phyloP scores from a whole-genome alignment of 1,140 invertebrate species.

The Calycopis cecrops region DNA sequence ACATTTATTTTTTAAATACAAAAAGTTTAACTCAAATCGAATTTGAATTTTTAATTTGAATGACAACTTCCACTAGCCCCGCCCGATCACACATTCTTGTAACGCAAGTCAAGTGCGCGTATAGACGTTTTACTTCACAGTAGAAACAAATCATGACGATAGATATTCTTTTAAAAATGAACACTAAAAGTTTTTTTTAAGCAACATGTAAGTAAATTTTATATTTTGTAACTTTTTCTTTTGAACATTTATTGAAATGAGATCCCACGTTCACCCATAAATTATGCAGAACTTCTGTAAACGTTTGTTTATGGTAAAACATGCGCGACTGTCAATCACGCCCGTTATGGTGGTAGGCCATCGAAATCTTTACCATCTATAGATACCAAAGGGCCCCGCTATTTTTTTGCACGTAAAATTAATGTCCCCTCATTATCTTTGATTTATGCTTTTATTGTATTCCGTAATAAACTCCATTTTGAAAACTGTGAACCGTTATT shows the following conservation, averaged over 20 bases:
- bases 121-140: no score
- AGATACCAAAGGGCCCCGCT: slow-evolving; percentile 31
- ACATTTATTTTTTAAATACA: no score
- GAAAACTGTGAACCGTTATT: slow-evolving; percentile 11
- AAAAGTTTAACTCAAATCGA: no score
- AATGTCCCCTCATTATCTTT: slow-evolving; percentile 28
- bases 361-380: slow-evolving; percentile 54
- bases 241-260: slow-evolving; percentile 4
- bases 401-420: slow-evolving; percentile 33
- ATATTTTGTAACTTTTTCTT: slow-evolving; percentile 2
- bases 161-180: no score
- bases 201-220: slow-evolving; percentile 1
- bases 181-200: no score
- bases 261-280: slow-evolving; percentile 33
- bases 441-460: slow-evolving; percentile 29
- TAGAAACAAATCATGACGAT: no score
- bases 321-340: slow-evolving; percentile 55
- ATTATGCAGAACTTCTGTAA: slow-evolving; percentile 35
- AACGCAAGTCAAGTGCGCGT: no score
- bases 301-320: slow-evolving; percentile 49
- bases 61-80: no score
- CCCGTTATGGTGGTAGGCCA: slow-evolving; percentile 45
- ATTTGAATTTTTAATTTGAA: no score
- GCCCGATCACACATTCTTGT: no score
- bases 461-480: slow-evolving; percentile 14